phyloP scores from a whole-genome alignment of 2,113 vertebrate species.

The Hucho hucho region DNA sequence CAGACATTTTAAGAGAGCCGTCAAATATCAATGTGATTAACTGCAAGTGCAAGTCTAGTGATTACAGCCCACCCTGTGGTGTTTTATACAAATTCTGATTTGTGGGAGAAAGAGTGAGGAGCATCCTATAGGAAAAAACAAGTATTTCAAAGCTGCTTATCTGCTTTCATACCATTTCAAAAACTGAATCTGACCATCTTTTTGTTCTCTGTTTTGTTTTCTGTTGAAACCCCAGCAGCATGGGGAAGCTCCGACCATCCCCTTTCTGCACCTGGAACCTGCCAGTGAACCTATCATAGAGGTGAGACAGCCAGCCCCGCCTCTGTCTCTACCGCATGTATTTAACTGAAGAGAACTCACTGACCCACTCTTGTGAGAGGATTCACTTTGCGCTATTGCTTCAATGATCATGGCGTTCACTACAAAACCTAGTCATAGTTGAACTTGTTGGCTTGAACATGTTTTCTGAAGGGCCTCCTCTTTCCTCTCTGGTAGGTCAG shows the following conservation, averaged over 20 bases:
- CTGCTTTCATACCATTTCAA: neutral
- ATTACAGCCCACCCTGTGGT: neutral
- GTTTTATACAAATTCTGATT: neutral
- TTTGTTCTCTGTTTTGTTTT: neutral
- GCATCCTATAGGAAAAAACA: too few relatives aligned
- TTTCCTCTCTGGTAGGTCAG: slow-evolving; percentile 70
- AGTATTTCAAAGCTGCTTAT: neutral
- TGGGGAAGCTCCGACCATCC: slow-evolving; percentile 73
- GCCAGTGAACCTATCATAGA: slow-evolving; percentile 69
- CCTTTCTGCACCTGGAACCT: slow-evolving; percentile 77
- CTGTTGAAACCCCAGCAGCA: slow-evolving; percentile 73
- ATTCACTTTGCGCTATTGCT: too few relatives aligned
- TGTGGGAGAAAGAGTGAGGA: too few relatives aligned
- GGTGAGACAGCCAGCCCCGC: slow-evolving; percentile 64
- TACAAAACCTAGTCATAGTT: too few relatives aligned
- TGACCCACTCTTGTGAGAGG: too few relatives aligned
- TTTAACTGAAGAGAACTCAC: too few relatives aligned
- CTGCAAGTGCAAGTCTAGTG: neutral
- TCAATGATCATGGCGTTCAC: too few relatives aligned
- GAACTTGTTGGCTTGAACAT: neutral
- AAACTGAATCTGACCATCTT: slow-evolving; percentile 6
- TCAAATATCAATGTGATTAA: neutral
- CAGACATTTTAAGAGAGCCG: neutral
- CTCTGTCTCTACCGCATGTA: neutral
- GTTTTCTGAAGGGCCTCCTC: neutral